Evolutionary conservation across 2,888 invertebrate genomes (phyloP), one percentile per base, ranked within the genome.

Genomic region (Coleophora deauratella): DNA sequence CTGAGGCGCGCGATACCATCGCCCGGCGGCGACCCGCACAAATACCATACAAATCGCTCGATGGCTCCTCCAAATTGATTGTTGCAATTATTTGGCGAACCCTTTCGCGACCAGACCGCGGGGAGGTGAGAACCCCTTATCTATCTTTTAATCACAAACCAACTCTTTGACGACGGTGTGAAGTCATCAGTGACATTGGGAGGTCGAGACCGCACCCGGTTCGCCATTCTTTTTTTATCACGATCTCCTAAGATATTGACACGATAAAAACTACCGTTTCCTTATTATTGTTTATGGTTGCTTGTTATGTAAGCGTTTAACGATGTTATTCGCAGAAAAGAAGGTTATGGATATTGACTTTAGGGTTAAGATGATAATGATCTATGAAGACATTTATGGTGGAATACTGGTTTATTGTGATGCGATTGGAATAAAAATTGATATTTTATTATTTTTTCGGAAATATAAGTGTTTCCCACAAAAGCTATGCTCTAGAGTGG

Each of bases 41-140:
- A 81, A 82, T 76, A 81, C 79, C 80, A 76, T 81, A 85, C 82
- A 82, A 85, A 82, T 82, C 79, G 75, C 62, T 81, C 85, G 81
- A 84, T 82, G 62, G 73, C 79, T 82, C 75, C 79, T 82, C 66
- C 66, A 76, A 70, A 81, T 79, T 80, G 80, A 85, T 84, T 85
- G 84, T 85, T 79, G 84, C 84, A 82, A 84, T 85, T 82, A 81
- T 82, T 82, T 73, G 68, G 69, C 71, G 73, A 81, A 80, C 81
- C 84, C 82, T 82, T 84, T 79, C 72, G 74, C 75, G 64, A 72
- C 54, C 55, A 72, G 72, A 63, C 76, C 75, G 64, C 78, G 76
- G 79, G 76, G 78, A 82, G 79, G 82, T 84, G 82, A 80, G 84
- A 85, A 82, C 69, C 62, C 72, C 77, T 81, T 85, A 85, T 85